Percentiles rank a stretch among this genome's conserved stretches.
phyloP scores from a whole-genome alignment of 2,113 vertebrate genomes.

The Aegotheles bennettii region DNA sequence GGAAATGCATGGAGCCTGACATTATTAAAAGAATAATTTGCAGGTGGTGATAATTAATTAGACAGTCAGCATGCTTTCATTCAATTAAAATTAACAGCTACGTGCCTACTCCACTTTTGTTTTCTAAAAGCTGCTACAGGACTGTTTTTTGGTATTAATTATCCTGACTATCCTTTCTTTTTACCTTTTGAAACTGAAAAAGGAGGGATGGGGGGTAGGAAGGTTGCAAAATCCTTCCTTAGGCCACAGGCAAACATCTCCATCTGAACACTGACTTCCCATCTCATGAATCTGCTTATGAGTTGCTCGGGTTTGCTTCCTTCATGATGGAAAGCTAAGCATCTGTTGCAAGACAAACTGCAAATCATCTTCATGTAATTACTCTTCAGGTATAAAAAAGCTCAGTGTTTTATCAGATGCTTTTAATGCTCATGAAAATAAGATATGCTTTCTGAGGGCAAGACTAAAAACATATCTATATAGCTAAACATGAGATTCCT shows the following conservation, averaged over 20 bases:
- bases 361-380: neutral
- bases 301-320: neutral
- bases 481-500: neutral
- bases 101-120: neutral
- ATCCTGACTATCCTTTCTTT: neutral
- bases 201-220: neutral
- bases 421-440: neutral
- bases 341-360: neutral
- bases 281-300: neutral
- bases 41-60: neutral
- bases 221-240: neutral
- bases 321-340: neutral
- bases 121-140: neutral
- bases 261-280: neutral
- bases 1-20: neutral
- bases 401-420: neutral
- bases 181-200: neutral
- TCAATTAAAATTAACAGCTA: neutral
- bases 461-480: neutral
- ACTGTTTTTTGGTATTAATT: neutral
- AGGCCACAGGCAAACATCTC: neutral
- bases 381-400: neutral
- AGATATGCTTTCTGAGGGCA: neutral
- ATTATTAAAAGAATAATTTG: neutral
- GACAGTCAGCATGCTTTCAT: neutral